phyloP scores from a whole-genome alignment of 2,888 invertebrate species.

The Agrilus mali region DNA sequence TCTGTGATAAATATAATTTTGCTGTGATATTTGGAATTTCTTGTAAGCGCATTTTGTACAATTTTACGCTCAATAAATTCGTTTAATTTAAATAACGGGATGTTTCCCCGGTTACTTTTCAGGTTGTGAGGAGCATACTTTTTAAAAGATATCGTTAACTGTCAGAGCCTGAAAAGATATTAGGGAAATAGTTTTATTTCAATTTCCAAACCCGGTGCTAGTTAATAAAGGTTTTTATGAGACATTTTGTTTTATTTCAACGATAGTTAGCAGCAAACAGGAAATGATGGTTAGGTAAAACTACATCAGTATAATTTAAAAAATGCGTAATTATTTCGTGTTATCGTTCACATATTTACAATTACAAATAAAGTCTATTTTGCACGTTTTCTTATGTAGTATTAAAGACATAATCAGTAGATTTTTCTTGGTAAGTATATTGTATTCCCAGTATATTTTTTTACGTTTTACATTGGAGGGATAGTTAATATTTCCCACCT shows the following conservation, averaged over 20 bases:
- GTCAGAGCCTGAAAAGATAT: slow-evolving; percentile 8
- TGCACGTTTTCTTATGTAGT: too few species aligned
- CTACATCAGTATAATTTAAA: too few species aligned
- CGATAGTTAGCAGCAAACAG: not conserved
- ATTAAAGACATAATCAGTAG: not conserved
- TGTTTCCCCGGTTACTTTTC: slow-evolving; percentile 27
- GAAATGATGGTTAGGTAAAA: not conserved
- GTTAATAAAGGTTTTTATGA: slow-evolving; percentile 2
- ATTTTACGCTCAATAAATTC: slow-evolving; percentile 29
- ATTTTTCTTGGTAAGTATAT: not conserved
- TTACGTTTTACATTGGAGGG: not conserved
- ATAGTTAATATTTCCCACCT: not conserved
- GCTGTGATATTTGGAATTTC: slow-evolving; percentile 22
- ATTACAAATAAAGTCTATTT: too few species aligned
- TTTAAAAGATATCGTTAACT: not conserved
- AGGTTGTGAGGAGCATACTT: slow-evolving; percentile 15
- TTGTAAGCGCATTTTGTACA: slow-evolving; percentile 25
- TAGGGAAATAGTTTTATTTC: slow-evolving; percentile 24
- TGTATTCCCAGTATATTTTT: too few species aligned
- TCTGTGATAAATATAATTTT: slow-evolving; percentile 13
- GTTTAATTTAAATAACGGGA: slow-evolving; percentile 23
- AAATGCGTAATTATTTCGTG: too few species aligned
- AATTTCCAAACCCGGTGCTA: slow-evolving; percentile 8
- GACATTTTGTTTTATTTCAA: slow-evolving; percentile 2
- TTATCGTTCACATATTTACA: too few species aligned